Base-by-base conservation (phyloP, 2,888 invertebrate genomes). In the Diogma glabrata region DNA sequence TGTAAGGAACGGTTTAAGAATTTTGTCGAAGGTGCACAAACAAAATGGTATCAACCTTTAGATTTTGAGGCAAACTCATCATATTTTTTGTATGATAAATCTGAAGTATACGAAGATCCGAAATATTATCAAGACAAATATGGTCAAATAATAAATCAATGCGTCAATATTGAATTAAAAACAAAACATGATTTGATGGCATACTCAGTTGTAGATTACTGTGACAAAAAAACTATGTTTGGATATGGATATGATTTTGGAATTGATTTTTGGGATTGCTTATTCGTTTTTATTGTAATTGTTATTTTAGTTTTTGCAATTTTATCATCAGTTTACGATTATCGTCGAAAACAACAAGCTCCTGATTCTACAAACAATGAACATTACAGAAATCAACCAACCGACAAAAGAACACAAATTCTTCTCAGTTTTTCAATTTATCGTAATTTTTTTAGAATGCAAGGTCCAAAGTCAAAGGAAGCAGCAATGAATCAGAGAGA, bases 111-210 rank as follows among this genome's bases (percentile, higher is more conserved):
- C n/a, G n/a, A n/a, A n/a, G n/a, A n/a, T n/a, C n/a, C n/a, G n/a
- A n/a, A n/a, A n/a, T n/a, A n/a, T n/a, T 43, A 46, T 46, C 46
- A 24, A 9, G 24, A 24, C 24, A 22, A 10, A 16, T 46, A 46
- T 46, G 16, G 16, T 46, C 14, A 17, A 16, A 24, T 46, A 24
- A 24, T 46, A 24, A 46, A 46, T 16, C 7, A 24, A 24, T 57
- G 57, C 30, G 28, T 57, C 1, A 57, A 57, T 23, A 47, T 30
- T 20, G 52, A 53, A 23, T 16, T 57, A 4, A 52, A 51, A 17
- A 49, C 51, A 12, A 16, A 47, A 24, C 53, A 49, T 46, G 40
- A 45, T 38, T 47, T 57, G 6, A 52, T 50, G 23, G 54, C 47
- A 9, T 53, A 51, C 30, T 51, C 54, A 16, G 33, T 50, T 16